These are phyloP conservation scores for Pogonomyrmex californicus DNA, from an alignment of 1,140 invertebrate genomes.

Conservation along the genomic window DNA sequence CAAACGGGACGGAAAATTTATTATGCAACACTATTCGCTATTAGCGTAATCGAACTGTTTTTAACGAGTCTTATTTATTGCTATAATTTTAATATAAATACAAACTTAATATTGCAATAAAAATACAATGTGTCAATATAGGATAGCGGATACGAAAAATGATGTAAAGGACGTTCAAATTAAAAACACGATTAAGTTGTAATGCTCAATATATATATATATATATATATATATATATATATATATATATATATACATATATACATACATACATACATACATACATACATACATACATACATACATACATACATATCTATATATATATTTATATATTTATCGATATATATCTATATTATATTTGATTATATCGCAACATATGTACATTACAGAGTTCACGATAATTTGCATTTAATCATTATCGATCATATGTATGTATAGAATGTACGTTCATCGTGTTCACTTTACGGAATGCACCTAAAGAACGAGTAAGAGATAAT, in stretches of 20 bases:
- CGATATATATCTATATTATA: no score
- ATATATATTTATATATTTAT: no score
- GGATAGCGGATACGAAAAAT: constrained; percentile 29
- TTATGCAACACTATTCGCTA: neutral
- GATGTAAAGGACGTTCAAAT: constrained; percentile 59
- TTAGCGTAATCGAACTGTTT: constrained; percentile 4
- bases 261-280: no score
- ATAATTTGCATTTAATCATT: constrained; percentile 14
- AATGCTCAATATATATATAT: constrained; percentile 69
- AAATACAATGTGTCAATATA: neutral
- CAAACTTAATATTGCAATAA: neutral
- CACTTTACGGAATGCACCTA: neutral
- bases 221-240: constrained; percentile 73
- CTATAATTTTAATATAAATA: neutral
- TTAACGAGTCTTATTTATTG: neutral
- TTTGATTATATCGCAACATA: constrained; percentile 58
- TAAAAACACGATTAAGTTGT: constrained; percentile 79
- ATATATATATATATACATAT: constrained; percentile 77
- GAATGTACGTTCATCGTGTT: neutral
- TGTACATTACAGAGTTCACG: constrained; percentile 42
- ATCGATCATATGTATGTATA: constrained; percentile 4
- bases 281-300: no score
- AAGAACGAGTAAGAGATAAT: neutral
- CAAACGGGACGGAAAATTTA: no score
- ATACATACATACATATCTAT: no score